A percentile compares a stretch with the other conserved stretches of the same genome.
Conservation (phyloP, 2,797 vertebrate genomes). For the Knipowitschia caucasica region DNA sequence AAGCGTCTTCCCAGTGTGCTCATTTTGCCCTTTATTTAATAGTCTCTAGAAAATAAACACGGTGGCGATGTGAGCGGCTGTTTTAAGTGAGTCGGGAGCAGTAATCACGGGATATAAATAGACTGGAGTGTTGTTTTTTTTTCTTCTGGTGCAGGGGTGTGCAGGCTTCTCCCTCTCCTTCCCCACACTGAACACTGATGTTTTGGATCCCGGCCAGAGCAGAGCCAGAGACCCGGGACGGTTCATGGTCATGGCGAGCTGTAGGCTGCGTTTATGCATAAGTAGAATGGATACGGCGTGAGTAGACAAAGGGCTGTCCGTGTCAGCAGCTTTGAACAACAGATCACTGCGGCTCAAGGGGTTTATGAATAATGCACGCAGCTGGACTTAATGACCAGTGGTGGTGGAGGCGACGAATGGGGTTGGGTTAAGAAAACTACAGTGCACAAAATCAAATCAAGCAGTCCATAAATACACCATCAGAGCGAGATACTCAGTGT, state of each 20-base stretch:
- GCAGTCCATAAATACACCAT: no score
- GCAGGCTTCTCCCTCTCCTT: slow-evolving; percentile 33
- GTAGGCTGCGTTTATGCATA: slow-evolving; percentile 3
- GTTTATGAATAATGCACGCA: background rate
- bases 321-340: slow-evolving; percentile 8
- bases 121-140: slow-evolving; percentile 56
- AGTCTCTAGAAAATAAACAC: slow-evolving; percentile 29
- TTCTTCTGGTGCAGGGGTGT: slow-evolving; percentile 32
- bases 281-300: background rate
- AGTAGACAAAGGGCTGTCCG: background rate
- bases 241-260: slow-evolving; percentile 22
- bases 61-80: slow-evolving; percentile 39
- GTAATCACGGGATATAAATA: slow-evolving; percentile 67
- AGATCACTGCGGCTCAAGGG: slow-evolving; percentile 2
- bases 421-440: no score
- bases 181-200: slow-evolving; percentile 20
- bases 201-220: slow-evolving; percentile 41
- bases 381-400: background rate
- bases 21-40: slow-evolving; percentile 25
- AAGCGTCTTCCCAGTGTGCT: background rate
- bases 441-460: no score
- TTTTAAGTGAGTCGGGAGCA: slow-evolving; percentile 53
- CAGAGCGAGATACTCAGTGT: no score
- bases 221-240: slow-evolving; percentile 31
- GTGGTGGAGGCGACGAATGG: background rate